Base-by-base conservation (phyloP, 2,888 invertebrate species). In the Digitonthophagus gazella region DNA sequence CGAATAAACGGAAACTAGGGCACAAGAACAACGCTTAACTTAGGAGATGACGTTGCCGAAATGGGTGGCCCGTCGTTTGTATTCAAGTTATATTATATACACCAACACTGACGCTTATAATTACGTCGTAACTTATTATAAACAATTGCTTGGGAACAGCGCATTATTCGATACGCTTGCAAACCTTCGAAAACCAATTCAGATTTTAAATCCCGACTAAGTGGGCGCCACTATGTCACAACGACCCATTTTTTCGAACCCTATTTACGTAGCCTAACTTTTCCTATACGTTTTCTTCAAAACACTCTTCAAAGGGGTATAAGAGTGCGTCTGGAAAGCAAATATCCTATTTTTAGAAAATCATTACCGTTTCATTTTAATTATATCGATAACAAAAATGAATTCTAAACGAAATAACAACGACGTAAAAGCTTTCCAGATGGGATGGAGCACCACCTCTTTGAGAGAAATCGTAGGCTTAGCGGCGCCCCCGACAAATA, bases 21-120 rank as follows among this genome's bases (percentile, higher is more conserved):
- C 80, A 80, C 80, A 80, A 80, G 76, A 73, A 78, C 76, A 79
- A 80, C 80, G 80, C 80, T 79, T 80, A 80, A 65, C 65, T 58
- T 65, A 61, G 44, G 65, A 64, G 44, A 68, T 18, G 18, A 61
- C 61, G 20, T 61, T 61, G 61, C 61, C 61, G 61, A 61, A 19
- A 20, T 44, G 28, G 6, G 28, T 2, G 28, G 28, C 28, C 28
- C 28, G 20, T 61, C 18, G 20, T 19, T 61, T 8, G 18, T 61
- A 61, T 61, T 19, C 61, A 61, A 61, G 18, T 61, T 61, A n/a
- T 18, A 61, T 20, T 6, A 19, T 16, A 20, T 61, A 18, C 19
- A 18, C 5, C 5, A 18, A 18, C 19, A 61, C 19, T 16, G 20
- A 61, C 15, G n/a, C 18, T 18, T 8, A 58, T 18, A 58, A 44